A percentile compares a stretch with the other conserved stretches of the same genome.
phyloP scores from a whole-genome alignment of 2,888 invertebrate species.

The Drosophila anomelani region DNA sequence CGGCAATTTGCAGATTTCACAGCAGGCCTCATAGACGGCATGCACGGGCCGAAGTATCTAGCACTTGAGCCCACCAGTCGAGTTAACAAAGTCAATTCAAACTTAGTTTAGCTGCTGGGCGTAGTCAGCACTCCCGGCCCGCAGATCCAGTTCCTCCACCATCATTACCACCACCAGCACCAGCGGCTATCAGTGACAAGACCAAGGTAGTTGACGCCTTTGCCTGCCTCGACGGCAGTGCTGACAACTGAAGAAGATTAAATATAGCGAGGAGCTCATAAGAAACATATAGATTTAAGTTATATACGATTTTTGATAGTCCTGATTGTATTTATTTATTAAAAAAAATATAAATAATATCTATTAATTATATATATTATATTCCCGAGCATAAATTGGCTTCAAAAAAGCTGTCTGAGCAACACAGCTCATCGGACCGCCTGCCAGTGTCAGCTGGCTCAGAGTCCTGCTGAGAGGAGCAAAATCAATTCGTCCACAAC shows the following conservation, averaged over 20 bases:
- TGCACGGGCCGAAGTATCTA: slow-evolving; percentile 35
- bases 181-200: slow-evolving; percentile 70
- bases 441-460: slow-evolving; percentile 40
- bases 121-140: slow-evolving; percentile 19
- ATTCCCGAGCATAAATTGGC: neutral
- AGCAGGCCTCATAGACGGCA: slow-evolving; percentile 69
- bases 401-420: neutral
- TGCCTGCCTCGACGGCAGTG: slow-evolving; percentile 12
- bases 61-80: slow-evolving; percentile 50
- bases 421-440: slow-evolving; percentile 20
- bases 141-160: slow-evolving; percentile 12
- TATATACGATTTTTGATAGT: neutral
- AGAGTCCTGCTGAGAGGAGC: slow-evolving; percentile 54
- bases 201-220: slow-evolving; percentile 58
- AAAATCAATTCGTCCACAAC: slow-evolving; percentile 45
- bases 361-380: neutral
- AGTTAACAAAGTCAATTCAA: slow-evolving; percentile 79
- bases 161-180: slow-evolving; percentile 2
- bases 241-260: neutral
- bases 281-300: neutral
- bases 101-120: slow-evolving; percentile 49
- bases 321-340: neutral
- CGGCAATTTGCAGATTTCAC: slow-evolving; percentile 83
- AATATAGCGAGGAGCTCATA: too few relatives aligned
- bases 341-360: neutral